Evolutionary conservation across 2,888 invertebrate species (phyloP).

Genomic region (Diaprepes abbreviatus): DNA sequence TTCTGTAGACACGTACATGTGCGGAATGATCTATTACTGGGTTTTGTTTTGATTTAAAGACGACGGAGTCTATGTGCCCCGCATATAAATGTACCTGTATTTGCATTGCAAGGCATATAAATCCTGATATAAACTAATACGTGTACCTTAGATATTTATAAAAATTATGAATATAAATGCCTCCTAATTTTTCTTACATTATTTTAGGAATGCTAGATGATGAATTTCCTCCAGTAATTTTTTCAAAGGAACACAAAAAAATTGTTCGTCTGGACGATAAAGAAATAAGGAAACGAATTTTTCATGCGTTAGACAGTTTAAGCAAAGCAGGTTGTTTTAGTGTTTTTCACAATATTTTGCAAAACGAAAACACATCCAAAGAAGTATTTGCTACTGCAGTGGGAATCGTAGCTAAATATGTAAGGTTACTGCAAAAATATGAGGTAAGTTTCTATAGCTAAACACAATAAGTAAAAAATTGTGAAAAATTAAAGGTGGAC

Average conservation of each 20-base stretch:
- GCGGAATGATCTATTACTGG: too few relatives aligned
- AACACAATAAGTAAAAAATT: too few relatives aligned
- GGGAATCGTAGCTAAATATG: slow-evolving; percentile 70
- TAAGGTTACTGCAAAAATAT: slow-evolving; percentile 72
- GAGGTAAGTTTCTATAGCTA: slow-evolving; percentile 68
- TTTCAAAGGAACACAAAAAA: slow-evolving; percentile 83
- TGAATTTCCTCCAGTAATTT: slow-evolving; percentile 82
- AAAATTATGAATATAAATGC: too few relatives aligned
- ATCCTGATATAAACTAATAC: too few relatives aligned
- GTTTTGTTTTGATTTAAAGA: too few relatives aligned
- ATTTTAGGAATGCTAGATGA: slow-evolving; percentile 80
- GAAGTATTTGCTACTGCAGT: slow-evolving; percentile 78
- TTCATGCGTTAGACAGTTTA: slow-evolving; percentile 77
- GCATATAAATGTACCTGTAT: too few relatives aligned
- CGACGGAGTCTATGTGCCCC: too few relatives aligned
- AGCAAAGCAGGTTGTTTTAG: slow-evolving; percentile 79
- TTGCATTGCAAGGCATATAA: too few relatives aligned
- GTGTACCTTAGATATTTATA: too few relatives aligned
- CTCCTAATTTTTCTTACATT: not conserved
- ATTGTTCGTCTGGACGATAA: slow-evolving; percentile 79
- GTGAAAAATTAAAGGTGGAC: too few relatives aligned
- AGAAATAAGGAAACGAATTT: slow-evolving; percentile 76
- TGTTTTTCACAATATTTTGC: slow-evolving; percentile 75
- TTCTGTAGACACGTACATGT: too few relatives aligned
- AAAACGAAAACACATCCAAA: slow-evolving; percentile 76